A percentile compares a stretch with the other conserved stretches of the same genome.
Conservation (phyloP, 2,888 invertebrate species). For the Brachylomia viminalis region DNA sequence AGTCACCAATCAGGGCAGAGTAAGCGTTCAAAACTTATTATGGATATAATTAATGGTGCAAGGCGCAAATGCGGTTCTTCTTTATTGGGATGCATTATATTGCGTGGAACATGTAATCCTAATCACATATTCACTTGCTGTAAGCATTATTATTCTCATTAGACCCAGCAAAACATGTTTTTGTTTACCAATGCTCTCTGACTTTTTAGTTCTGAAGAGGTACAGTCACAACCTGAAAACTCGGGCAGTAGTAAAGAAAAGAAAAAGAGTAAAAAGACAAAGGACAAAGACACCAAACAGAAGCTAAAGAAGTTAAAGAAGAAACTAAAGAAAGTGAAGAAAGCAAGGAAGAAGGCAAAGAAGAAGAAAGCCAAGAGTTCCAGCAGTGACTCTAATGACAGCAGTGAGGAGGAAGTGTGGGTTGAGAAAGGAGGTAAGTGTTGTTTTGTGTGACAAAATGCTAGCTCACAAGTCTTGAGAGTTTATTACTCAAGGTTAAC, state of each 20-base stretch:
- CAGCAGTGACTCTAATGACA: conserved; percentile 82
- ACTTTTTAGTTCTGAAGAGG: conserved; percentile 85
- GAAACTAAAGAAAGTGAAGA: conserved; percentile 88
- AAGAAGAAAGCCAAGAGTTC: conserved; percentile 84
- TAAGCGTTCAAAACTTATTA: conserved; percentile 73
- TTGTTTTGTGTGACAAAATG: background rate
- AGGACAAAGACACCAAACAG: conserved; percentile 88
- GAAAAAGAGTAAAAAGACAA: conserved; percentile 85
- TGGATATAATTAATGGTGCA: background rate
- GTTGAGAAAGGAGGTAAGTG: conserved; percentile 91
- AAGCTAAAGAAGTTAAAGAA: conserved; percentile 90
- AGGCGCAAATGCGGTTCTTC: background rate
- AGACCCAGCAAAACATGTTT: background rate
- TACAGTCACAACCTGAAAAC: conserved; percentile 79
- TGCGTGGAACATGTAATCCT: background rate
- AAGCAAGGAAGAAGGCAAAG: conserved; percentile 89
- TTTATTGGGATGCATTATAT: background rate
- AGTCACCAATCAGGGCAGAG: conserved; percentile 93
- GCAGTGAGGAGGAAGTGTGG: conserved; percentile 91
- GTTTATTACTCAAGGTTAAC: background rate
- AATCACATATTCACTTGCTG: background rate
- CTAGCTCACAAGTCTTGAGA: background rate
- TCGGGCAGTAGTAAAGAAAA: conserved; percentile 84
- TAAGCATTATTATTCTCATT: conserved; percentile 1
- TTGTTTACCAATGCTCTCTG: conserved; percentile 11